Conservation (phyloP, 2,888 invertebrate genomes). For the Criorhina ranunculi region DNA sequence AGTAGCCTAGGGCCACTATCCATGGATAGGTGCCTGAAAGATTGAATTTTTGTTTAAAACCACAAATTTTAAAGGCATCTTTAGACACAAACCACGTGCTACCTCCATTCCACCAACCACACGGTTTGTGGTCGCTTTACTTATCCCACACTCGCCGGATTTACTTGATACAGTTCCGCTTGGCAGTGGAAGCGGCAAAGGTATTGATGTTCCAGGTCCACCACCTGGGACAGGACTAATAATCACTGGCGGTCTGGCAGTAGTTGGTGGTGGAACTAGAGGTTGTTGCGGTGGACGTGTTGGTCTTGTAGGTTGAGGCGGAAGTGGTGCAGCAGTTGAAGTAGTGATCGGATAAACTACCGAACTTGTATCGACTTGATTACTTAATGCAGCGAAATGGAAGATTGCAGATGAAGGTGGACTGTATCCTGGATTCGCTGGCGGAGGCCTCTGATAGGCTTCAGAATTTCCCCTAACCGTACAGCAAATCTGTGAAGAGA, state of each 20-base stretch:
- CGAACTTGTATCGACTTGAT: slow-evolving; percentile 11
- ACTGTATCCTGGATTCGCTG: not conserved
- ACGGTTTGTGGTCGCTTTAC: slow-evolving; percentile 82
- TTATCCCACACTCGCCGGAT: slow-evolving; percentile 85
- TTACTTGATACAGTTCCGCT: not conserved
- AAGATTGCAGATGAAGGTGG: slow-evolving; percentile 19
- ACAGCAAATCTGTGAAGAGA: slow-evolving; percentile 79
- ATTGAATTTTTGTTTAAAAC: not conserved
- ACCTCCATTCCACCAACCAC: slow-evolving; percentile 86
- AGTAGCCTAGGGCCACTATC: slow-evolving; percentile 91
- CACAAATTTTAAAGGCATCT: not conserved
- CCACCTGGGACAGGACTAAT: slow-evolving; percentile 38
- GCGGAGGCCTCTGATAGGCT: not conserved
- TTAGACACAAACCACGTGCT: slow-evolving; percentile 78
- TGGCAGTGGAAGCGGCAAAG: not conserved
- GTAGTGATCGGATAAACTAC: not conserved
- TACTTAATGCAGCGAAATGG: slow-evolving; percentile 43
- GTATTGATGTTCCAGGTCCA: not conserved
- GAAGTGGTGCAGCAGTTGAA: not conserved
- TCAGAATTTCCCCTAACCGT: slow-evolving; percentile 40
- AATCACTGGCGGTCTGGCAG: not conserved
- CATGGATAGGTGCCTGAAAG: slow-evolving; percentile 90
- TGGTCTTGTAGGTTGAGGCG: not conserved
- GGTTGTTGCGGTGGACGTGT: not conserved
- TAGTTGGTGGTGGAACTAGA: not conserved